Evolutionary conservation across 2,888 invertebrate species (phyloP).

Genomic region (Plemyria rubiginata): DNA sequence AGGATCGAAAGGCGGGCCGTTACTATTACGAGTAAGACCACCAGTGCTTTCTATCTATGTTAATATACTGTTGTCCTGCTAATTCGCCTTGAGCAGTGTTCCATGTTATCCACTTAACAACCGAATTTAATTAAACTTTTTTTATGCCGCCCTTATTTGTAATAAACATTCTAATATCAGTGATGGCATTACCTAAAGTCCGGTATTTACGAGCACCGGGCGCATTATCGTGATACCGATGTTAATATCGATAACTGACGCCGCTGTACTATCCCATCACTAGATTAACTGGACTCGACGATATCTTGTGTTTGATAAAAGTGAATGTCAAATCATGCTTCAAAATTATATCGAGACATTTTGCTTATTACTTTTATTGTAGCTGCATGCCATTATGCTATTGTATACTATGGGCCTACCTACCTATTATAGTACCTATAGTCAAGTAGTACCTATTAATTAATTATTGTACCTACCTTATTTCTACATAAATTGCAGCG

Average conservation of each 20-base stretch:
- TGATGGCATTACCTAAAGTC: conserved; percentile 3
- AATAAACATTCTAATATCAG: conserved; percentile 1
- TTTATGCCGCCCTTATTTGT: background rate
- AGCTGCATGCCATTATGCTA: too few species aligned
- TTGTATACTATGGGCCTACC: too few species aligned
- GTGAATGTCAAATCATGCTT: too few species aligned
- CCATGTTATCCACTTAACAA: background rate
- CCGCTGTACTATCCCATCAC: conserved; percentile 15
- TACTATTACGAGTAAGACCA: too few species aligned
- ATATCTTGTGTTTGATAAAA: conserved; percentile 13
- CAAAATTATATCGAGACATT: too few species aligned
- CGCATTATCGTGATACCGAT: conserved; percentile 3
- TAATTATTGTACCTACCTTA: too few species aligned
- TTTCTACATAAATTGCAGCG: too few species aligned
- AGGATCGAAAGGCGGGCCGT: too few species aligned
- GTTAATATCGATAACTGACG: conserved; percentile 6
- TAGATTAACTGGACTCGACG: conserved; percentile 20
- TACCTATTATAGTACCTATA: too few species aligned
- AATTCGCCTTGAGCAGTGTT: background rate
- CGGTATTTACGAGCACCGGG: conserved; percentile 6
- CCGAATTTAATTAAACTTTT: background rate
- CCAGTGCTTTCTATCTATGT: too few species aligned
- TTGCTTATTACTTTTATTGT: too few species aligned
- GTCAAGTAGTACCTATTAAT: too few species aligned
- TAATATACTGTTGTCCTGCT: background rate